Evolutionary conservation across 2,888 invertebrate species (phyloP).

Genomic region (Microdon myrmicae): DNA sequence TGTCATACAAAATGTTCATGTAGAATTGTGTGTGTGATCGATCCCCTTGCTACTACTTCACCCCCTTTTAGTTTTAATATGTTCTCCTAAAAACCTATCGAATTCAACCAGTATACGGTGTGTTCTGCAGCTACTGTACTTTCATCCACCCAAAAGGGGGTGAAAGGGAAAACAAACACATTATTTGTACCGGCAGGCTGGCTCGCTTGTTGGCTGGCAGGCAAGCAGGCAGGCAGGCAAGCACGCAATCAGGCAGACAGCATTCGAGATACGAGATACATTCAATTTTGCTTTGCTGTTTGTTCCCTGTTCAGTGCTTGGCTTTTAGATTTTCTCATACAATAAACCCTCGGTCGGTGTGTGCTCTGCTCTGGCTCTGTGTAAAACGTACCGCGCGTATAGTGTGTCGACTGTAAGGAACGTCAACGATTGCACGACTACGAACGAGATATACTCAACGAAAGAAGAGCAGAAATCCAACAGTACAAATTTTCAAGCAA

Average conservation of each 20-base stretch:
- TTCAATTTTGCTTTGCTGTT: conserved; percentile 25
- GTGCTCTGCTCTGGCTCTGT: conserved; percentile 20
- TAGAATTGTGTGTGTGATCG: conserved; percentile 27
- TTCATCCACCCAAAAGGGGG: conserved; percentile 1
- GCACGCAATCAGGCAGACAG: conserved; percentile 17
- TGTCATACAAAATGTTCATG: conserved; percentile 27
- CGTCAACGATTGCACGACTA: conserved; percentile 13
- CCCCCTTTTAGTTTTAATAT: conserved; percentile 9
- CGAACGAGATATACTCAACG: conserved; percentile 41
- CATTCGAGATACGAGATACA: conserved; percentile 34
- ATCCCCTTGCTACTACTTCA: conserved; percentile 14
- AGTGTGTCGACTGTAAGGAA: conserved; percentile 12
- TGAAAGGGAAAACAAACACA: conserved; percentile 12
- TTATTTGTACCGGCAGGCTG: conserved; percentile 18
- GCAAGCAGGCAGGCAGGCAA: conserved; percentile 11
- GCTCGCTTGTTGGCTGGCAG: not conserved
- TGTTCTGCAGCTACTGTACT: conserved; percentile 3
- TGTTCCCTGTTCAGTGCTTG: conserved; percentile 17
- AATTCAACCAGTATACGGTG: conserved; percentile 23
- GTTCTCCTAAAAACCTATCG: conserved; percentile 23
- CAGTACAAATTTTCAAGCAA: conserved; percentile 28
- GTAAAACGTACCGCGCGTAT: conserved; percentile 11
- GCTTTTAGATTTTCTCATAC: conserved; percentile 35
- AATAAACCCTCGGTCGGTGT: conserved; percentile 30
- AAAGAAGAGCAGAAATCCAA: conserved; percentile 38